These are phyloP conservation scores for Agelastica alni DNA, from an alignment of 2,888 invertebrate genomes.

Conservation along the genomic window DNA sequence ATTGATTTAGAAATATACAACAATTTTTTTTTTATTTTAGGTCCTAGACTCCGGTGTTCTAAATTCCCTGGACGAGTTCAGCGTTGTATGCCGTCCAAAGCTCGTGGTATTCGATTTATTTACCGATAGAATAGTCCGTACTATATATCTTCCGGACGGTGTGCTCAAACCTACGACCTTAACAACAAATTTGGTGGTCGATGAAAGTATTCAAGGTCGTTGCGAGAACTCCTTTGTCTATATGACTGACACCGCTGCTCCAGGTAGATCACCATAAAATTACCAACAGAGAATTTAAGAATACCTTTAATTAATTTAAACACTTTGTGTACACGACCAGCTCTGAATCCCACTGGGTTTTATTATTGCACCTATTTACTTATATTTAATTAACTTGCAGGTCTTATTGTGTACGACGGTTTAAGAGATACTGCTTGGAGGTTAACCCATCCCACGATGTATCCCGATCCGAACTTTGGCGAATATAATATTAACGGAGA, in stretches of 20 bases:
- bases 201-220: conserved; percentile 67
- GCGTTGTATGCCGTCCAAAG: conserved; percentile 75
- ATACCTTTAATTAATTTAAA: no score
- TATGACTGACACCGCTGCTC: conserved; percentile 80
- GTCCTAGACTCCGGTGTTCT: conserved; percentile 77
- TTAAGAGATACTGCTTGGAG: conserved; percentile 79
- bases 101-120: conserved; percentile 77
- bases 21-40: conserved; percentile 64
- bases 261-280: conserved; percentile 59
- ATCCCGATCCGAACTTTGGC: conserved; percentile 80
- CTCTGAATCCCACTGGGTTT: not conserved
- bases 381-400: conserved; percentile 47
- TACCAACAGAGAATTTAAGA: not conserved
- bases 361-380: not conserved
- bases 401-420: conserved; percentile 68
- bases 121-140: conserved; percentile 70
- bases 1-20: no score
- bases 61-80: conserved; percentile 72
- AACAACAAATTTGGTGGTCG: conserved; percentile 78
- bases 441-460: conserved; percentile 80
- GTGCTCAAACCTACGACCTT: conserved; percentile 75
- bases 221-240: conserved; percentile 82
- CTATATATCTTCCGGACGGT: conserved; percentile 75
- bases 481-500: conserved; percentile 73
- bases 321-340: not conserved